A percentile compares a stretch with the other conserved stretches of the same genome.
phyloP scores from a whole-genome alignment of 2,888 invertebrate genomes.

The Pyralis farinalis region DNA sequence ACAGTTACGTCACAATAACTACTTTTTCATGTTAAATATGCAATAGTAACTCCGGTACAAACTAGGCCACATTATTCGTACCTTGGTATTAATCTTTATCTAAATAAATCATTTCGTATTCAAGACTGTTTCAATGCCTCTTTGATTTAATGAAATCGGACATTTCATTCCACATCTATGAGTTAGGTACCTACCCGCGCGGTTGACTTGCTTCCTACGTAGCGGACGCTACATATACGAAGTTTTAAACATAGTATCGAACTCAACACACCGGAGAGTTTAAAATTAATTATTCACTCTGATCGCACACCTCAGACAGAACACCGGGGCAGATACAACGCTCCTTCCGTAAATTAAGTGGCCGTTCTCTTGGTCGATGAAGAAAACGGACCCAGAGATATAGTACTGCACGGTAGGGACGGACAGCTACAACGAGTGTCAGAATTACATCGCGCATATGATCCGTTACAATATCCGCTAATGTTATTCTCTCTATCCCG shows the following conservation, averaged over 20 bases:
- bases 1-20: no score
- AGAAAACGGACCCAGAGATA: slow-evolving; percentile 27
- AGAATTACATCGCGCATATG: not conserved
- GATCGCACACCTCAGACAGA: slow-evolving; percentile 14
- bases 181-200: no score
- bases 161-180: no score
- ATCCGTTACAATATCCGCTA: slow-evolving; percentile 23
- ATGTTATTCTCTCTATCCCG: no score
- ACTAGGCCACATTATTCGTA: no score
- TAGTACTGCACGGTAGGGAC: slow-evolving; percentile 20
- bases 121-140: no score
- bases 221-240: slow-evolving; percentile 17
- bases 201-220: no score
- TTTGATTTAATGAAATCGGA: no score
- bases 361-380: slow-evolving; percentile 24
- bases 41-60: no score
- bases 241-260: slow-evolving; percentile 24
- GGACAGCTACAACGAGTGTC: not conserved
- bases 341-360: slow-evolving; percentile 17
- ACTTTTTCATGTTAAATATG: no score
- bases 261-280: slow-evolving; percentile 18
- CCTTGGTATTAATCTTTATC: no score
- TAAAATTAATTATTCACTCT: slow-evolving; percentile 24
- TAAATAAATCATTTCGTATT: no score
- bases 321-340: slow-evolving; percentile 17